Conservation (phyloP, 2,797 vertebrate genomes). For the Orestias chungarensis region DNA sequence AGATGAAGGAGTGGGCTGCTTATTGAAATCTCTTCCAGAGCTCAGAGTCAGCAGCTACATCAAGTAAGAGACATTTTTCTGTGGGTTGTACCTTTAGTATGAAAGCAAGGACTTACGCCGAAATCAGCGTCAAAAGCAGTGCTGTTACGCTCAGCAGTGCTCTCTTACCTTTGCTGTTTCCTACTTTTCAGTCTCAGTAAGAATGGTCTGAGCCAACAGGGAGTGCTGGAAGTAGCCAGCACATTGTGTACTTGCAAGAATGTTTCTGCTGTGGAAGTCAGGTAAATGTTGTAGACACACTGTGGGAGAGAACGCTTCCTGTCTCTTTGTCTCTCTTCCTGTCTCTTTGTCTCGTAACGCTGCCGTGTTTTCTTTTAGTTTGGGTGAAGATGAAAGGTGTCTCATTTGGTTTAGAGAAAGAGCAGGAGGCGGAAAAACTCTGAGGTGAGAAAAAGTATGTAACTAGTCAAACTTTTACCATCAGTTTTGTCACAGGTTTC, state of each 20-base stretch:
- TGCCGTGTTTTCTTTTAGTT: slow-evolving; percentile 66
- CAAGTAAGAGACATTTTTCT: slow-evolving; percentile 77
- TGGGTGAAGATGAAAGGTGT: slow-evolving; percentile 76
- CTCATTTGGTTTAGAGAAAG: slow-evolving; percentile 73
- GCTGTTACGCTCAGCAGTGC: background rate
- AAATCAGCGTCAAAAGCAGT: background rate
- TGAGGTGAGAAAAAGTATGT: slow-evolving; percentile 77
- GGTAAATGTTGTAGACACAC: slow-evolving; percentile 64
- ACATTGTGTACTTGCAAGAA: slow-evolving; percentile 65
- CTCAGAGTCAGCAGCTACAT: slow-evolving; percentile 75
- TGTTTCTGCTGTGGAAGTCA: slow-evolving; percentile 73
- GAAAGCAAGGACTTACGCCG: no score
- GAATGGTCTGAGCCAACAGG: slow-evolving; percentile 81
- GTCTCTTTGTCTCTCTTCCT: no score
- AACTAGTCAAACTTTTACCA: background rate
- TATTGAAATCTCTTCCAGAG: slow-evolving; percentile 75
- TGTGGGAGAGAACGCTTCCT: background rate
- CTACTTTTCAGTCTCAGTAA: slow-evolving; percentile 80
- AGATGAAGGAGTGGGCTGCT: slow-evolving; percentile 76
- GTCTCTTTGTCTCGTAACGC: background rate
- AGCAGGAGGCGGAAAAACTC: slow-evolving; percentile 61
- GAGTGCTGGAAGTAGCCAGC: slow-evolving; percentile 76
- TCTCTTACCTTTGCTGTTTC: slow-evolving; percentile 18
- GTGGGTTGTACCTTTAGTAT: background rate
- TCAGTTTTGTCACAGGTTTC: no score